Conservation (phyloP, 2,888 invertebrate genomes). For the Drosophila anceps region DNA sequence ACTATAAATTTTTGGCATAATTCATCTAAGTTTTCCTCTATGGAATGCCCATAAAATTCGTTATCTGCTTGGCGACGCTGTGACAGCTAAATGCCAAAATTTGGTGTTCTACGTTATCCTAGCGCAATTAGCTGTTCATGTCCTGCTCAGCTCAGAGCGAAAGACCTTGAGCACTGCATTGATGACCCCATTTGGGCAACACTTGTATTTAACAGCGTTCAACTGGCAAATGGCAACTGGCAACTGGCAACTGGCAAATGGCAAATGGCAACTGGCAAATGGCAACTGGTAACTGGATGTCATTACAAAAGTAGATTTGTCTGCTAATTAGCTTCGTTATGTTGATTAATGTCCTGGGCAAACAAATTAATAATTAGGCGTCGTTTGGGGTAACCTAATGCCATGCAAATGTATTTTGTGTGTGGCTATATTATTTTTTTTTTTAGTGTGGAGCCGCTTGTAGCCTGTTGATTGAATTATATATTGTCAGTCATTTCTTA, state of each 20-base stretch:
- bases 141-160: background rate
- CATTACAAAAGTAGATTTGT: constrained; percentile 31
- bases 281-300: constrained; percentile 1
- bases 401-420: constrained; percentile 12
- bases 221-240: background rate
- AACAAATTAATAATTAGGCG: constrained; percentile 40
- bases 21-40: background rate
- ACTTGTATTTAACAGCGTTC: background rate
- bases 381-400: constrained; percentile 26
- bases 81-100: background rate
- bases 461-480: constrained; percentile 2
- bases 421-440: constrained; percentile 9
- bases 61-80: background rate
- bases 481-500: constrained; percentile 34
- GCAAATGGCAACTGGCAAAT: background rate
- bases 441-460: background rate
- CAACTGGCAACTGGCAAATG: background rate
- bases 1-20: background rate
- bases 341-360: constrained; percentile 48
- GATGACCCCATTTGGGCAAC: constrained; percentile 17
- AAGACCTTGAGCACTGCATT: constrained; percentile 19
- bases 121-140: constrained; percentile 1
- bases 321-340: constrained; percentile 59
- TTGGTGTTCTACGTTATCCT: background rate
- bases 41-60: background rate